A percentile compares a stretch with the other conserved stretches of the same genome.
phyloP scores from a whole-genome alignment of 2,113 vertebrate genomes.

The Rana temporaria region DNA sequence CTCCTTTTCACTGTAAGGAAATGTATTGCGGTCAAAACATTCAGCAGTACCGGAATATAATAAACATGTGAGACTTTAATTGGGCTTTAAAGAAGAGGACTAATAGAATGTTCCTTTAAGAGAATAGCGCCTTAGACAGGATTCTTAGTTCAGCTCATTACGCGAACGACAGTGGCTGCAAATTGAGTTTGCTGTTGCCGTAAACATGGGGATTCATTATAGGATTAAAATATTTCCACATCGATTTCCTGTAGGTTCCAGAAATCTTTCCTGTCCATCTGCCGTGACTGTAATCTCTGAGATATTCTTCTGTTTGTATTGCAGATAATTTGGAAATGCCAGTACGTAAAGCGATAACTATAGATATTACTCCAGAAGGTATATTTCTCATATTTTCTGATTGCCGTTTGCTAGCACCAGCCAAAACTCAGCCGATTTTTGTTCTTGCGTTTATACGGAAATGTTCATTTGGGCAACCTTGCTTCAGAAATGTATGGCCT shows the following conservation, averaged over 20 bases:
- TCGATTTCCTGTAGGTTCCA: slow-evolving; percentile 14
- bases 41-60: too few species aligned
- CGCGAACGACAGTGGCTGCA: too few species aligned
- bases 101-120: too few species aligned
- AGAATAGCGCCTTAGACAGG: too few species aligned
- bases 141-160: too few species aligned
- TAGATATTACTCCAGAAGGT: slow-evolving; percentile 47
- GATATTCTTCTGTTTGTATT: slow-evolving; percentile 37
- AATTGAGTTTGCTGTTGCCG: neutral
- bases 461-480: neutral
- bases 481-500: neutral
- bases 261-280: slow-evolving; percentile 11
- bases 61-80: too few species aligned
- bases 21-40: too few species aligned
- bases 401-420: neutral
- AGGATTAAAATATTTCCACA: neutral
- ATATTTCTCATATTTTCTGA: slow-evolving; percentile 23
- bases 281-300: slow-evolving; percentile 26
- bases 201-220: neutral
- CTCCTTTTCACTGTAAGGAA: too few species aligned
- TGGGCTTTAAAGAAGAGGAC: too few species aligned
- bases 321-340: slow-evolving; percentile 42
- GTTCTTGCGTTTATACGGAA: neutral
- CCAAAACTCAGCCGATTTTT: slow-evolving; percentile 1
- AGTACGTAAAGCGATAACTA: slow-evolving; percentile 28